These are phyloP conservation scores for Phacellophora camtschatica DNA, from an alignment of 30 jellyfish, hydroid and myxozoan species.

Conservation along the genomic window DNA sequence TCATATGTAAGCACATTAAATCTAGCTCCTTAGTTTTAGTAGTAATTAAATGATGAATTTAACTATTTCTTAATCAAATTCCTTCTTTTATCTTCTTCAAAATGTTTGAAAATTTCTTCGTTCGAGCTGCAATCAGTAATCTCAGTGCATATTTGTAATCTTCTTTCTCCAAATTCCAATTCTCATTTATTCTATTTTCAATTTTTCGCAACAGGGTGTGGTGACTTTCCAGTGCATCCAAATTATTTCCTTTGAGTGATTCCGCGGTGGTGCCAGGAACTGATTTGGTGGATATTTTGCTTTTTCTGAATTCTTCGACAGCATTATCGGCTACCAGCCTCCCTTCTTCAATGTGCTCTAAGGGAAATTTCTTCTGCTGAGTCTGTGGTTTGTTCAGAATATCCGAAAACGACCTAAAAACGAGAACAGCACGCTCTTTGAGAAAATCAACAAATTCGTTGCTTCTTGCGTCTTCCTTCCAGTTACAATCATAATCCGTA, in stretches of 20 bases:
- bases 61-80: too few relatives aligned
- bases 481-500: background rate
- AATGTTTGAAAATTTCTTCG: background rate
- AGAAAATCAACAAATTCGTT: slow-evolving; percentile 5
- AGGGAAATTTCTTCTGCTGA: too few relatives aligned
- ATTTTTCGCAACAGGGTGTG: background rate
- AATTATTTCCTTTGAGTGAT: background rate
- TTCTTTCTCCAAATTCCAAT: background rate
- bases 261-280: background rate
- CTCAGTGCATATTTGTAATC: background rate
- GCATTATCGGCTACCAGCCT: too few relatives aligned
- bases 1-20: too few relatives aligned
- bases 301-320: too few relatives aligned
- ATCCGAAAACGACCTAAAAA: background rate
- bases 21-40: too few relatives aligned
- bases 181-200: background rate
- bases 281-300: too few relatives aligned
- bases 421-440: slow-evolving; percentile 5
- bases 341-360: too few relatives aligned
- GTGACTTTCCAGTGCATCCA: background rate
- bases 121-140: background rate
- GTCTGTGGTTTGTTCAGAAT: too few relatives aligned
- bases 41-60: too few relatives aligned
- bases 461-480: slow-evolving; percentile 18
- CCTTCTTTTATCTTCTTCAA: background rate